Conservation (phyloP, 1,140 invertebrate species). For the Antheraea mylitta region DNA sequence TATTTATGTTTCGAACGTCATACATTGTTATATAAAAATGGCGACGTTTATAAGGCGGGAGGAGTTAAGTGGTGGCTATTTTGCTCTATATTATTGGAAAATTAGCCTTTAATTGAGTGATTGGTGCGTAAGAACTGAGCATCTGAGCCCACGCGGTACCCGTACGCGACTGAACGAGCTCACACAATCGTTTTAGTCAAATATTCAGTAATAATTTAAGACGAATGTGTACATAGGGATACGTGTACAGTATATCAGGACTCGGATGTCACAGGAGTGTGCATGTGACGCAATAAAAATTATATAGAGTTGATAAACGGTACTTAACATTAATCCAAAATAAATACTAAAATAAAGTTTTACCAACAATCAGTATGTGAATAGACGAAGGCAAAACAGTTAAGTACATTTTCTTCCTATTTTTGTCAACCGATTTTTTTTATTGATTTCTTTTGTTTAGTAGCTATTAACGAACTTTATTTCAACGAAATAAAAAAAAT, state of each 20-base stretch:
- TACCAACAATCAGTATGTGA: too few species aligned
- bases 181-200: conserved; percentile 54
- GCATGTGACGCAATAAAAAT: conserved; percentile 39
- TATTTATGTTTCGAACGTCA: background rate
- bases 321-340: too few species aligned
- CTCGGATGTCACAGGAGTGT: conserved; percentile 48
- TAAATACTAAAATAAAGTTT: too few species aligned
- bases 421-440: too few species aligned
- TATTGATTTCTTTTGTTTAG: too few species aligned
- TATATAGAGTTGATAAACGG: conserved; percentile 41
- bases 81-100: conserved; percentile 72
- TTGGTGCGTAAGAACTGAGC: conserved; percentile 48
- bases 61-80: conserved; percentile 45
- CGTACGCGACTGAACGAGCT: conserved; percentile 58
- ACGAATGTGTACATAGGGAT: conserved; percentile 49
- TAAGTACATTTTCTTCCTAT: too few species aligned
- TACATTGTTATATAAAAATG: conserved; percentile 15
- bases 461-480: too few species aligned
- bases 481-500: too few species aligned
- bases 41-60: conserved; percentile 41
- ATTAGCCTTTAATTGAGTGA: conserved; percentile 65
- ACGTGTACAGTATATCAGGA: conserved; percentile 37
- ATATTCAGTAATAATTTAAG: conserved; percentile 75
- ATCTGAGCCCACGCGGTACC: conserved; percentile 58
- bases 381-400: too few species aligned